Base-by-base conservation (phyloP, 2,113 vertebrate genomes). In the Actinemys pallida region DNA sequence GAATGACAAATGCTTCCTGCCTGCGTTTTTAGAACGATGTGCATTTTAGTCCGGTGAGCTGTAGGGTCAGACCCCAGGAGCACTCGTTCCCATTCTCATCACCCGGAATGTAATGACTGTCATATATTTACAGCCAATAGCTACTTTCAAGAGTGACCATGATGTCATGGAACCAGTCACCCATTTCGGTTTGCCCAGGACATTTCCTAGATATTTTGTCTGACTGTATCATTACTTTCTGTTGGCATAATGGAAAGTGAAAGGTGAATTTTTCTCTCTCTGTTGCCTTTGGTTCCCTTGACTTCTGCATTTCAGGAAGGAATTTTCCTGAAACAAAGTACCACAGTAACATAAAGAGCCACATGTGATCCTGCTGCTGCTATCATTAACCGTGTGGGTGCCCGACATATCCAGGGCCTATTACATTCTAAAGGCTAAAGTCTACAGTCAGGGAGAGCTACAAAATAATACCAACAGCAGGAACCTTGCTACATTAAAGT, bases 41-140 rank as follows among this genome's bases (percentile, higher is more conserved):
- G 45, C 8, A 19, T 56, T 76, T 91, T 84, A 53, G 29, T 78
- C 45, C 39, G 57, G 39, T 2, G 1, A 53, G 5, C 11, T 39
- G 69, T 4, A 31, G 25, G 39, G 12, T 16, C 25, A 87, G 88
- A n/a, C 31, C 65, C 31, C 65, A 85, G 79, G 31, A 83, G 93
- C 42, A 49, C 56, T 13, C 45, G 2, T 79, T 39, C 72, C 0
- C 0, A 5, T 53, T 49, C 9, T 57, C 12, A n/a, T 47, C 24
- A 31, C 29, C 65, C 11, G 3, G 0, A 0, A 0, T 14, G 9
- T 59, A 29, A 3, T n/a, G 29, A 49, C 1, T 10, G 3, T 42
- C 25, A 13, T 47, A 27, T 29, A 45, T 47, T 29, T 47, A 29
- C 75, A 12, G 25, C 75, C 75, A 47, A 47, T 25, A 27, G 75